Percentiles rank a stretch among this genome's conserved stretches.
Conservation (phyloP, 2,797 vertebrate genomes). For the Squalus acanthias region DNA sequence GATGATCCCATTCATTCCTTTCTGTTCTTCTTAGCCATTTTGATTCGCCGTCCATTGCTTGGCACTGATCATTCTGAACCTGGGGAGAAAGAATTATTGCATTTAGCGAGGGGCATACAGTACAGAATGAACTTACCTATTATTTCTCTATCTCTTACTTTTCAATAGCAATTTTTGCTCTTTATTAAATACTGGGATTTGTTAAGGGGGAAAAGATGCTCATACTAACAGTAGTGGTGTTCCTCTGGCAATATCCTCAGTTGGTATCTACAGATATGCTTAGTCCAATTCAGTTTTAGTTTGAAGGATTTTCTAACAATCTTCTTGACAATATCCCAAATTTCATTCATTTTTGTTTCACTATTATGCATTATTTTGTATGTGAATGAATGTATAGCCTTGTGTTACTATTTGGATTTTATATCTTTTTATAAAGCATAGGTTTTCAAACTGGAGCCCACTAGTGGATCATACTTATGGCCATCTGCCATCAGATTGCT, state of each 20-base stretch:
- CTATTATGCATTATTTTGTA: not conserved
- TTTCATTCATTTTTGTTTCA: not conserved
- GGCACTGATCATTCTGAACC: conserved; percentile 96
- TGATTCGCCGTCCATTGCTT: conserved; percentile 70
- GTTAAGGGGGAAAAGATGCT: not conserved
- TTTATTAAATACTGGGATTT: not conserved
- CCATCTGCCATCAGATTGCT: not conserved
- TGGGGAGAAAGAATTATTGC: conserved; percentile 44
- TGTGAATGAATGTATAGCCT: not conserved
- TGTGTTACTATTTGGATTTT: not conserved
- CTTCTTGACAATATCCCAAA: not conserved
- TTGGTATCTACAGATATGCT: not conserved
- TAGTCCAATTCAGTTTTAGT: not conserved
- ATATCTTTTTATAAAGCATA: not conserved
- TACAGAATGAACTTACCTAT: too few species aligned
- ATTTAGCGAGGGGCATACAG: not conserved
- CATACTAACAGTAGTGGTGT: not conserved
- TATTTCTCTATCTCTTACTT: not conserved
- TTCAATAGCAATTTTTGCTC: not conserved
- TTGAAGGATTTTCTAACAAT: not conserved
- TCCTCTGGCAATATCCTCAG: not conserved
- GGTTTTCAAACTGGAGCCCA: not conserved
- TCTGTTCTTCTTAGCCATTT: conserved; percentile 80
- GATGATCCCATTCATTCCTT: conserved; percentile 65
- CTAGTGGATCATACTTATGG: not conserved